Percentiles rank a stretch among this genome's conserved stretches.
Evolutionary conservation across 2,113 vertebrate species (phyloP).

Genomic region (Hemiscyllium ocellatum): DNA sequence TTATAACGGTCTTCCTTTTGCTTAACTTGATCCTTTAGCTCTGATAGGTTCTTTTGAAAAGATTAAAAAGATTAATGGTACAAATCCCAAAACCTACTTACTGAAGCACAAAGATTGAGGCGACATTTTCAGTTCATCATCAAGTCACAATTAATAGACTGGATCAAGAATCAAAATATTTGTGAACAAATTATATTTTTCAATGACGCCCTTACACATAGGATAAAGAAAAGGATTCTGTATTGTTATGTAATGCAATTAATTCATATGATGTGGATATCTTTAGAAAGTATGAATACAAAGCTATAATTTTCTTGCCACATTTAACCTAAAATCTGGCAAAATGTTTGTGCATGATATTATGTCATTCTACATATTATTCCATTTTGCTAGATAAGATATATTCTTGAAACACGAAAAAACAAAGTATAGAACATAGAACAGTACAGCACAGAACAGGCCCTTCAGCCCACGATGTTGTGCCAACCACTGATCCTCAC

Average conservation of each 20-base stretch:
- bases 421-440: neutral
- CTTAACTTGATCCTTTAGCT: conserved; percentile 63
- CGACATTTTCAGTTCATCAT: neutral
- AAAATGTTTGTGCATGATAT: neutral
- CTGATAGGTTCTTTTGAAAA: conserved; percentile 64
- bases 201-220: neutral
- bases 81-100: neutral
- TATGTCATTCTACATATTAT: neutral
- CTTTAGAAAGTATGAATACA: neutral
- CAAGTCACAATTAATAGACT: neutral
- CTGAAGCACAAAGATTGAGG: neutral
- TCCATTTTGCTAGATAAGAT: neutral
- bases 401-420: neutral
- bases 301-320: neutral
- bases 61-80: neutral
- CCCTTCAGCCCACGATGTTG: too few species aligned
- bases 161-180: neutral
- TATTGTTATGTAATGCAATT: neutral
- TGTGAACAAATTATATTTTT: neutral
- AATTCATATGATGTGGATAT: neutral
- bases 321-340: neutral
- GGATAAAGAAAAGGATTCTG: neutral
- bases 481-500: too few species aligned
- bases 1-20: conserved; percentile 78
- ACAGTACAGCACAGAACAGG: too few species aligned